Conservation (phyloP, 1,140 invertebrate species). For the Bombus waltoni region DNA sequence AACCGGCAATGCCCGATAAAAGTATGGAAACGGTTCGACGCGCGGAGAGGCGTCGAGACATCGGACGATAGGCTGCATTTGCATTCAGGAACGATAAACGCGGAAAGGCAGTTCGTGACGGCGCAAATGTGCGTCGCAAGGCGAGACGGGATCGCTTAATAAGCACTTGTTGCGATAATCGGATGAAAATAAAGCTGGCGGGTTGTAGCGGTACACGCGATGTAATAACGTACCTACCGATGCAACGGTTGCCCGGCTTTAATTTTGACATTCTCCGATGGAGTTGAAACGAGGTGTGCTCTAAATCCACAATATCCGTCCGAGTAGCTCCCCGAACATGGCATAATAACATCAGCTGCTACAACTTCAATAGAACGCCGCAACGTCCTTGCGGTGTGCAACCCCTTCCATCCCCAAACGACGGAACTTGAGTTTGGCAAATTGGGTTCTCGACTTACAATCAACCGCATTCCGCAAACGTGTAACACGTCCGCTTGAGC, state of each 20-base stretch:
- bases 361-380: constrained; percentile 62
- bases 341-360: constrained; percentile 62
- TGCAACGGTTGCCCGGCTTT: constrained; percentile 34
- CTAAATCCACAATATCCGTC: constrained; percentile 57
- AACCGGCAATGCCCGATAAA: background rate
- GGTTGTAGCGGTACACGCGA: background rate
- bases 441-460: constrained; percentile 69
- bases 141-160: constrained; percentile 4
- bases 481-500: constrained; percentile 54
- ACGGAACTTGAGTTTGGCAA: constrained; percentile 67
- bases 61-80: background rate
- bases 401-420: background rate
- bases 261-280: constrained; percentile 53
- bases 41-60: too few species aligned
- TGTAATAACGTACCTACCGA: constrained; percentile 44
- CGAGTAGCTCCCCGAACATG: constrained; percentile 5
- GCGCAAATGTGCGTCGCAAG: too few species aligned
- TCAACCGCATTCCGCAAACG: constrained; percentile 68
- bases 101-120: too few species aligned
- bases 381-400: constrained; percentile 57
- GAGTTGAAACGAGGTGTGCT: constrained; percentile 25
- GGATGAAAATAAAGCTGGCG: constrained; percentile 30
- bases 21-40: background rate
- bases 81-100: background rate
- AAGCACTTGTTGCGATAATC: constrained; percentile 36